Evolutionary conservation across 2,888 invertebrate genomes (phyloP), one percentile per base, ranked within the genome.

Genomic region (Megastigmus dorsalis): DNA sequence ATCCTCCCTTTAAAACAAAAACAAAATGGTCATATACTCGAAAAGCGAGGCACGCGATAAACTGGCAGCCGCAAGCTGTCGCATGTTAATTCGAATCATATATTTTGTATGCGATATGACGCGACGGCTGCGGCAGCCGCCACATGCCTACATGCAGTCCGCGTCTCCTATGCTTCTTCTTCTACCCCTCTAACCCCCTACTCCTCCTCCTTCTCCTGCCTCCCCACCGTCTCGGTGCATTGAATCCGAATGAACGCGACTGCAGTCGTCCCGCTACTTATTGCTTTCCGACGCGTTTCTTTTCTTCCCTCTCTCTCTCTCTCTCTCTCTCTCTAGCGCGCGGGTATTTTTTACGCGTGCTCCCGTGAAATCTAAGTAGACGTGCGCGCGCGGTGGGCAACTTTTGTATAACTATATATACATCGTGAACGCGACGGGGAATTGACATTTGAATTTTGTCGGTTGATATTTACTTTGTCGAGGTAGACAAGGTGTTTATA

Each of bases 31-130:
- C n/a, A n/a, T n/a, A n/a, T 26, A 20, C 23, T 10, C 10, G 23
- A 18, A 1, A 20, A 30, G 30, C 55, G 55, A 6, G 9, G 10
- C 9, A 1, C 23, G 3, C 7, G n/a, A 20, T 36, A 63, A 28
- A 13, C 45, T 18, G 1, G 7, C 20, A n/a, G 13, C 33, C 5
- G 33, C 3, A 4, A 41, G 5, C 36, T 23, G 26, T 20, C 45
- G 9, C 45, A 55, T 48, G 48, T 57, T 38, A 36, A 63, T 71
- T 55, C 55, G 48, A 36, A 36, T n/a, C n/a, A n/a, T n/a, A 48
- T 28, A 50, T 43, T 72, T 52, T 59, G 66, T 52, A 66, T 52
- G 66, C 72, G 43, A 62, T 73, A 62, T 62, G 67, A 54, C 60
- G 33, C 33, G n/a, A n/a, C n/a, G n/a, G n/a, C n/a, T n/a, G n/a